Evolutionary conservation across 2,113 vertebrate genomes (phyloP), one percentile per base, ranked within the genome.

Genomic region (Oncorhynchus clarkii): DNA sequence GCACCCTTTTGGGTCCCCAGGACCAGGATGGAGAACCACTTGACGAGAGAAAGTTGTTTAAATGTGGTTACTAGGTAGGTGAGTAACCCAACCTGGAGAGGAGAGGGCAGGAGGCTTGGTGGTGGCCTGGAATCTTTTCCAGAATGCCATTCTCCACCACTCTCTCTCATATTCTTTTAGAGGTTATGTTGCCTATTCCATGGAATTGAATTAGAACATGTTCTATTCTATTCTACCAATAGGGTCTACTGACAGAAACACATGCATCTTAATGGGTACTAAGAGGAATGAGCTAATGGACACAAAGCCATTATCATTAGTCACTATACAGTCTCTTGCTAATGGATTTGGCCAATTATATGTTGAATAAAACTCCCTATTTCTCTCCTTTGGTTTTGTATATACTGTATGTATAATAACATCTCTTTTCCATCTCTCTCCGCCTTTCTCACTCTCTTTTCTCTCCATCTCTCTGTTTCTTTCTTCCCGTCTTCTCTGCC

Each of bases 61-160:
- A 54, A 18, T 54, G 51, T 54, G 51, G 51, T 54, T 54, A 18
- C 51, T 5, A 18, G 5, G 51, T 54, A 13, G 51, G 4, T 54
- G 0, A 18, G 14, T 13, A 54, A 18, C 51, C 14, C 51, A 54
- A n/a, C n/a, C 80, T 22, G 77, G 39, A 45, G 71, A 71, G 67
- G 76, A 48, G 67, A 81, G 70, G 59, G 76, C 65, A 82, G 75
- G 65, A 79, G 78, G 76, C 7, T 39, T 39, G 34, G 34, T 39
- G 8, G 75, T 73, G 57, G 24, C 48, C 76, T 89, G 87, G 87
- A 89, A 9, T 26, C 54, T 70, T 79, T 9, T 39, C 34, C 8
- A 39, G 34, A 39, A 39, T 39, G 34, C 34, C 34, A 39, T 39
- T 9, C 34, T 39, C 34, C 8, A 39, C 7, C 34, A 39, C 8